phyloP scores from a whole-genome alignment of 2,888 invertebrate genomes.

The Alentia gelatinosa region DNA sequence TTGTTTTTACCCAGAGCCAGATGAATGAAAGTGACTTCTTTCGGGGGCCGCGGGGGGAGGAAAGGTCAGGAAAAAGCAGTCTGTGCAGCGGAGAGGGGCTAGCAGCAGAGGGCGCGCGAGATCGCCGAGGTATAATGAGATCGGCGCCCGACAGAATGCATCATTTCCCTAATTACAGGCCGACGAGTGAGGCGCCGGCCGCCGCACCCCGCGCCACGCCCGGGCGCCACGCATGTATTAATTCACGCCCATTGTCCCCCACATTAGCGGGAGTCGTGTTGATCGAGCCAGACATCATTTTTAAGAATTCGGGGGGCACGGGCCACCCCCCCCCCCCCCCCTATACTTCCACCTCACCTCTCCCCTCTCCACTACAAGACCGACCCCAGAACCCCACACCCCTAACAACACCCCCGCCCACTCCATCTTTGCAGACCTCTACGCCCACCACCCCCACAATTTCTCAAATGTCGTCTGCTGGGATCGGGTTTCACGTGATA shows the following conservation, averaged over 20 bases:
- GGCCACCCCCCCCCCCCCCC: not conserved
- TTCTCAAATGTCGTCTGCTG: not conserved
- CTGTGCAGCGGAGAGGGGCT: not conserved
- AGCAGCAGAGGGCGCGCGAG: not conserved
- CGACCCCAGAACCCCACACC: not conserved
- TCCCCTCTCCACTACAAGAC: too few species aligned
- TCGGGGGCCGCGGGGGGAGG: not conserved
- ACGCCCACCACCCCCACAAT: too few species aligned
- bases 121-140: slow-evolving; percentile 18
- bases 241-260: not conserved
- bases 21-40: slow-evolving; percentile 46
- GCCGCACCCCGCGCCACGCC: not conserved
- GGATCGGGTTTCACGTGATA: not conserved
- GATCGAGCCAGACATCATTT: slow-evolving; percentile 4
- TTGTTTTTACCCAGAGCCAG: not conserved
- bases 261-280: slow-evolving; percentile 5
- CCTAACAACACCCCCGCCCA: not conserved
- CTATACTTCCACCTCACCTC: not conserved
- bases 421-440: not conserved
- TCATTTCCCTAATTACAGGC: slow-evolving; percentile 44
- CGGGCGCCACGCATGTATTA: slow-evolving; percentile 23
- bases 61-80: slow-evolving; percentile 20
- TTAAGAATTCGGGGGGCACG: not conserved
- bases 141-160: slow-evolving; percentile 28
- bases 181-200: not conserved